phyloP scores from a whole-genome alignment of 2,888 invertebrate species.

The Cactoblastis cactorum region DNA sequence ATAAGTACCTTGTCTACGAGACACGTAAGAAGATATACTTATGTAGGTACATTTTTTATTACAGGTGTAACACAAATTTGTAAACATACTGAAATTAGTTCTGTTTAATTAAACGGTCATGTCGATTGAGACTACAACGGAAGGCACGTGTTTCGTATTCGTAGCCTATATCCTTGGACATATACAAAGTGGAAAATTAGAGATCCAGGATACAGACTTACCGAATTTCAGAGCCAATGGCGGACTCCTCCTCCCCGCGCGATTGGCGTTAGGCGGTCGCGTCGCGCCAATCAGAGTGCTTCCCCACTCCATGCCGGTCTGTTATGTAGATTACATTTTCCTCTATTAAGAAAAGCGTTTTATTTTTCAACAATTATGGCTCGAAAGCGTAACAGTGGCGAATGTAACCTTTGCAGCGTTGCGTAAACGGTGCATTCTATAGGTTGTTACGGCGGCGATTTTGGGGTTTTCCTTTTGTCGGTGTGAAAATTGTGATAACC shows the following conservation, averaged over 20 bases:
- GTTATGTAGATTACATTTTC: conserved; percentile 57
- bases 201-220: conserved; percentile 51
- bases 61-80: not conserved
- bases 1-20: too few species aligned
- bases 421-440: conserved; percentile 4
- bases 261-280: conserved; percentile 59
- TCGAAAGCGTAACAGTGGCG: conserved; percentile 12
- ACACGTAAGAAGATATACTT: too few species aligned
- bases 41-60: too few species aligned
- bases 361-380: conserved; percentile 32
- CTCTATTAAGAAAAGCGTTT: conserved; percentile 43
- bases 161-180: not conserved
- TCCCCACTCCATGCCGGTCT: conserved; percentile 57
- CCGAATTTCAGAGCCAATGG: conserved; percentile 58
- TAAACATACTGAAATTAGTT: not conserved
- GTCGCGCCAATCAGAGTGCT: conserved; percentile 62
- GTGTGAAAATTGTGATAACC: conserved; percentile 18
- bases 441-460: conserved; percentile 11
- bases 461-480: conserved; percentile 2
- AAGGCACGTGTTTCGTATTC: not conserved
- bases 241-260: conserved; percentile 68
- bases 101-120: not conserved
- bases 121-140: not conserved
- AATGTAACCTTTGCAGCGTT: conserved; percentile 8
- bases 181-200: conserved; percentile 39